A percentile compares a stretch with the other conserved stretches of the same genome.
Conservation (phyloP, 2,888 invertebrate species). For the Callimorpha dominula region DNA sequence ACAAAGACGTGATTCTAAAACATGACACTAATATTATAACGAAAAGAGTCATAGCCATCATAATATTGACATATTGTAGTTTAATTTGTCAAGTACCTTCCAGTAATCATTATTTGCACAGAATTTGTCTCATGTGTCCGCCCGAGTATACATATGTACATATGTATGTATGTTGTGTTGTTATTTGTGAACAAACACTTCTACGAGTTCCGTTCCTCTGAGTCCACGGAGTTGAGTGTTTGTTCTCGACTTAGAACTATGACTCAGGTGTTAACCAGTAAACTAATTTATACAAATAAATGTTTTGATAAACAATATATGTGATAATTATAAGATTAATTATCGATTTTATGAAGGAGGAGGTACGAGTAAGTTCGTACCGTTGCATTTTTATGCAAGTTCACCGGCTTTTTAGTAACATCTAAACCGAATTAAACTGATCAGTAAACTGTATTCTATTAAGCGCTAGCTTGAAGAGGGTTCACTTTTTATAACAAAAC, state of each 20-base stretch:
- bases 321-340: neutral
- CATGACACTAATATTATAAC: neutral
- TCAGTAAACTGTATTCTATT: too few relatives aligned
- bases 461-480: too few relatives aligned
- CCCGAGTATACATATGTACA: constrained; percentile 16
- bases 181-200: constrained; percentile 54
- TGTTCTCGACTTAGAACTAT: constrained; percentile 40
- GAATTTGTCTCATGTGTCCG: constrained; percentile 32
- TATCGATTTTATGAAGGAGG: neutral
- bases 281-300: constrained; percentile 40
- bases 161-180: constrained; percentile 47
- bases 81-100: constrained; percentile 14
- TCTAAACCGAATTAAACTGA: too few relatives aligned
- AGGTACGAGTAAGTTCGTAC: too few relatives aligned
- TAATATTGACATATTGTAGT: constrained; percentile 3
- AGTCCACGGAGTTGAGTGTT: constrained; percentile 36
- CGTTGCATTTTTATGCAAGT: too few relatives aligned
- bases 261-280: constrained; percentile 46
- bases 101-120: constrained; percentile 29
- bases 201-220: constrained; percentile 40
- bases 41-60: neutral
- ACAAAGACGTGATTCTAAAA: too few relatives aligned
- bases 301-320: neutral
- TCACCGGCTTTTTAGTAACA: too few relatives aligned
- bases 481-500: too few relatives aligned